Base-by-base conservation (phyloP, 2,113 vertebrate genomes). In the Hiodon tergisus region DNA sequence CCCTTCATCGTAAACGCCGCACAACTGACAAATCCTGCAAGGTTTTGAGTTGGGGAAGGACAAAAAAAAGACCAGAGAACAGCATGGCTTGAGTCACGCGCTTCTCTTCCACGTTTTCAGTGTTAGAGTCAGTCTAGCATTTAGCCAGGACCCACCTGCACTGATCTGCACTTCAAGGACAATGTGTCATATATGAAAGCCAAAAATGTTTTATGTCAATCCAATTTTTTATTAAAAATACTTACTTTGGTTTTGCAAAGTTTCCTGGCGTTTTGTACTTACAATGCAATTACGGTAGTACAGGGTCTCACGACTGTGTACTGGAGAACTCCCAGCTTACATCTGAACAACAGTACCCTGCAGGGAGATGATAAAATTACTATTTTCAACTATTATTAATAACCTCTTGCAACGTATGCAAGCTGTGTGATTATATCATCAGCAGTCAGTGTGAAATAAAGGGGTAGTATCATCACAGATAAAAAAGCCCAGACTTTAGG, bases 281-380 rank as follows among this genome's bases (percentile, higher is more conserved):
- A 99, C 97, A 99, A 81, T 77, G 97, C 97, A 77, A 96, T 91
- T 73, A 98, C 90, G 7, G 97, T 99, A 55, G 96, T 99, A 84
- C 98, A 92, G 0, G 95, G 95, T 86, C 97, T 91, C 65, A 99
- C 94, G 9, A 98, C 95, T 0, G 96, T 98, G 84, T 99, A 99
- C 85, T 99, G 97, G 81, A 99, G 76, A 71, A 99, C 97, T 71
- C 97, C 97, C 76, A 99, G 88, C 84, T 98, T 99, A 85, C 97
- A 99, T 78, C 97, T 89, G 81, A 96, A 91, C 46, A 99, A 85
- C 69, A 99, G 86, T 73, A 98, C 96, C 87, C 97, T 99, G 89
- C 69, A 86, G 83, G 79, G 51, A n/a, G 17, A 75, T 81, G 3
- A 76, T 53, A 80, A 83, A 58, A 75, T 57, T 81, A 80, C 67